Evolutionary conservation across 2,888 invertebrate genomes (phyloP).

Genomic region (Drosophila kanekoi): DNA sequence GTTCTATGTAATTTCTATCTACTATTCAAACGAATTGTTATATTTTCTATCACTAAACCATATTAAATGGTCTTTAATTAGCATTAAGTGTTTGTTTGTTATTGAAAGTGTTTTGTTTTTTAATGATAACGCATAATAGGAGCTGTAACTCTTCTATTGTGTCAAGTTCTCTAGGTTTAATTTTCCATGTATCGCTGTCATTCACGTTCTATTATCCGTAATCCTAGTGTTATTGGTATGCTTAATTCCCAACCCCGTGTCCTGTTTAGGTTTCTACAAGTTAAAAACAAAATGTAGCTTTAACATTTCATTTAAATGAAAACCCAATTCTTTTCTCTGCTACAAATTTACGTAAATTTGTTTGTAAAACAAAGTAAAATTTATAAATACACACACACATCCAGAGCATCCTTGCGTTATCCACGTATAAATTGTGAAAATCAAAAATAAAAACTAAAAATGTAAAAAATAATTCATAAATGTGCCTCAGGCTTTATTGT

Average conservation of each 20-base stretch:
- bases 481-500: conserved; percentile 84
- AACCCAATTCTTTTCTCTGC: conserved; percentile 11
- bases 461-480: conserved; percentile 45
- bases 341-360: conserved; percentile 58
- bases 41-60: conserved; percentile 38
- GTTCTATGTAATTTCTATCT: conserved; percentile 21
- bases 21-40: conserved; percentile 55
- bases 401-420: conserved; percentile 29
- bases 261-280: conserved; percentile 39
- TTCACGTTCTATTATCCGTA: conserved; percentile 32
- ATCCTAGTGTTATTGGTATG: conserved; percentile 44
- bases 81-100: conserved; percentile 77
- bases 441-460: conserved; percentile 34
- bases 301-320: conserved; percentile 42
- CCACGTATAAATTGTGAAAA: conserved; percentile 27
- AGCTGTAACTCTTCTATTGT: conserved; percentile 30
- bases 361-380: conserved; percentile 75
- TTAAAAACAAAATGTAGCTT: conserved; percentile 53
- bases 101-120: conserved; percentile 68
- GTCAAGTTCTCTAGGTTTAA: conserved; percentile 43
- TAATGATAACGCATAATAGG: conserved; percentile 26
- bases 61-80: conserved; percentile 48
- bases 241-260: conserved; percentile 16
- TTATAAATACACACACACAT: conserved; percentile 20
- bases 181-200: conserved; percentile 26